Conservation (phyloP, 1,140 invertebrate species). For the Conus betulinus region DNA sequence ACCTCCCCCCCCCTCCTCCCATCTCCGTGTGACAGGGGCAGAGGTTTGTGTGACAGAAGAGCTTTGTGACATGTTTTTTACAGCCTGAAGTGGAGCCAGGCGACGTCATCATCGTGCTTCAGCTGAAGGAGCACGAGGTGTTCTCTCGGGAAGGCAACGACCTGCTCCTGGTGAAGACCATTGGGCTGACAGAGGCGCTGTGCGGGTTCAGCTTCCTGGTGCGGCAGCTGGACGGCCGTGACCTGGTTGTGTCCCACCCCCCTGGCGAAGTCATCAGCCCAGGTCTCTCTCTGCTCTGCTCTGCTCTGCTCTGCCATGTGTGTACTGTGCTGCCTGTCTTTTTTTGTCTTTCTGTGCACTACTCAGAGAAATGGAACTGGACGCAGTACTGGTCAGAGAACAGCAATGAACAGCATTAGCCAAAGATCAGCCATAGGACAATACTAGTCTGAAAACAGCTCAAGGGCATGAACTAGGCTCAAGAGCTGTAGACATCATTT, state of each 20-base stretch:
- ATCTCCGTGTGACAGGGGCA: too few species aligned
- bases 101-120: conserved; percentile 97
- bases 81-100: conserved; percentile 91
- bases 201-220: conserved; percentile 97
- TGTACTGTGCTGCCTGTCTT: neutral
- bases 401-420: neutral
- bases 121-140: conserved; percentile 93
- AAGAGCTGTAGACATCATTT: too few species aligned
- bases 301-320: neutral
- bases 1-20: too few species aligned
- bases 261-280: conserved; percentile 91
- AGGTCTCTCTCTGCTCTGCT: conserved; percentile 75
- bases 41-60: too few species aligned
- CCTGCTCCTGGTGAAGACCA: conserved; percentile 85
- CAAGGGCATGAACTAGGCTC: too few species aligned
- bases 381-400: neutral
- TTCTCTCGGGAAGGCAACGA: conserved; percentile 90
- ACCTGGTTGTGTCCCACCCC: conserved; percentile 89
- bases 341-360: neutral
- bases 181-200: conserved; percentile 94
- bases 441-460: too few species aligned
- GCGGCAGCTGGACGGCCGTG: conserved; percentile 93
- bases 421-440: too few species aligned
- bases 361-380: neutral
- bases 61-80: conserved; percentile 25